Base-by-base conservation (phyloP, 2,888 invertebrate species). In the Lottia gigantea region DNA sequence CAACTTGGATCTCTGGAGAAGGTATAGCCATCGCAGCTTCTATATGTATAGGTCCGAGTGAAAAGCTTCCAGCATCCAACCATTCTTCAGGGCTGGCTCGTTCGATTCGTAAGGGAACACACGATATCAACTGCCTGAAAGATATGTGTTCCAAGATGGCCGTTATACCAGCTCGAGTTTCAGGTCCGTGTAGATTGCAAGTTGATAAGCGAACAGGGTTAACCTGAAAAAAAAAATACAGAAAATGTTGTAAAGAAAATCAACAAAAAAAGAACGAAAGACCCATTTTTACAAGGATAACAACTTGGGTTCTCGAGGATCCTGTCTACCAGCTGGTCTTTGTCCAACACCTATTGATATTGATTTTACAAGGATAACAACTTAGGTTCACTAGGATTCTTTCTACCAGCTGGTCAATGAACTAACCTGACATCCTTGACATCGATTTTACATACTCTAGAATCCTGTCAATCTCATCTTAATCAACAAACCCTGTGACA, bases 161-260 rank as follows among this genome's bases (percentile, higher is more conserved):
- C 3, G 96, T 96, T 45, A 97, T 91, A 0, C 97, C 97, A 2
- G 94, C 93, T 79, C 95, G 94, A 46, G 95, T 95, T 82, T 95
- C 94, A 77, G 94, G 93, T 0, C 97, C 96, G 85, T 98, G 97
- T n/a, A 98, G 91, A 90, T 98, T 98, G 85, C 98, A 98, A 65
- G 94, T 95, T 26, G 96, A 93, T 74, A 97, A 89, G 66, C 97
- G 92, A 47, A 97, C 91, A 1, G 97, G 97, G 25, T 95, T 95
- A 80, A 95, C 91, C 92, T 92, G 78, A 19, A 87, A 84, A 47
- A 46, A 62, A 69, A 25, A 67, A 47, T 16, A 40, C 19, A 40
- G 19, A 40, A 11, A n/a, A n/a, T n/a, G n/a, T n/a, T n/a, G n/a
- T n/a, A n/a, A 40, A 1, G 40, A 8, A 40, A 55, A 14, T 25